Percentiles rank a stretch among this genome's conserved stretches.
These are phyloP conservation scores for Dinoponera quadriceps DNA, from an alignment of 1,140 invertebrate genomes.

Conservation along the genomic window DNA sequence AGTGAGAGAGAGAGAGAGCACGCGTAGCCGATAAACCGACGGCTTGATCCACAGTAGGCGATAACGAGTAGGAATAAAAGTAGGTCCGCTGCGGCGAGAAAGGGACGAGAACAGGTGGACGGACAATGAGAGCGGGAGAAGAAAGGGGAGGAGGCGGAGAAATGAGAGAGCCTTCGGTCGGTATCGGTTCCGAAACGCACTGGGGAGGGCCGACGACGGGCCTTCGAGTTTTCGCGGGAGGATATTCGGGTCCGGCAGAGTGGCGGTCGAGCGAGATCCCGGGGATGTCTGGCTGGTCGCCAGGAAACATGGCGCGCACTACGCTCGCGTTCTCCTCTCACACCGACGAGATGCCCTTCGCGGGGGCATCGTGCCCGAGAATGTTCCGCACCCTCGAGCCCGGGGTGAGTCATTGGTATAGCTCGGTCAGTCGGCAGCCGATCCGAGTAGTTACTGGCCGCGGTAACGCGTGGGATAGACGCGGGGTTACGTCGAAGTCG, in stretches of 20 bases:
- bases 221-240: slow-evolving; percentile 34
- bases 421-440: slow-evolving; percentile 41
- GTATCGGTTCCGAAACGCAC: slow-evolving; percentile 38
- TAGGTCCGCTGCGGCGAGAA: slow-evolving; percentile 1
- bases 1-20: too few species aligned
- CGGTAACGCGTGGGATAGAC: background rate
- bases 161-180: slow-evolving; percentile 4
- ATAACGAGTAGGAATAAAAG: slow-evolving; percentile 30
- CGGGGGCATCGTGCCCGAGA: slow-evolving; percentile 41
- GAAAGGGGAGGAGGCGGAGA: background rate
- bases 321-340: slow-evolving; percentile 63
- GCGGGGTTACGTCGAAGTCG: slow-evolving; percentile 34
- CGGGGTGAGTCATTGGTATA: slow-evolving; percentile 50
- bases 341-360: slow-evolving; percentile 35
- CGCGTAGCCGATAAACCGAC: slow-evolving; percentile 18
- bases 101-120: slow-evolving; percentile 30
- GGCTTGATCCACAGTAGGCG: slow-evolving; percentile 8
- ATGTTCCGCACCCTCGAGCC: slow-evolving; percentile 39
- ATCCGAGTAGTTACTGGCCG: slow-evolving; percentile 30
- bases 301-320: slow-evolving; percentile 65
- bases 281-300: slow-evolving; percentile 60
- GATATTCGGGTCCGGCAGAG: slow-evolving; percentile 33
- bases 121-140: background rate
- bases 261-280: slow-evolving; percentile 56
- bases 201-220: background rate